Conservation (phyloP, 1,140 invertebrate species). For the Episyrphus balteatus region DNA sequence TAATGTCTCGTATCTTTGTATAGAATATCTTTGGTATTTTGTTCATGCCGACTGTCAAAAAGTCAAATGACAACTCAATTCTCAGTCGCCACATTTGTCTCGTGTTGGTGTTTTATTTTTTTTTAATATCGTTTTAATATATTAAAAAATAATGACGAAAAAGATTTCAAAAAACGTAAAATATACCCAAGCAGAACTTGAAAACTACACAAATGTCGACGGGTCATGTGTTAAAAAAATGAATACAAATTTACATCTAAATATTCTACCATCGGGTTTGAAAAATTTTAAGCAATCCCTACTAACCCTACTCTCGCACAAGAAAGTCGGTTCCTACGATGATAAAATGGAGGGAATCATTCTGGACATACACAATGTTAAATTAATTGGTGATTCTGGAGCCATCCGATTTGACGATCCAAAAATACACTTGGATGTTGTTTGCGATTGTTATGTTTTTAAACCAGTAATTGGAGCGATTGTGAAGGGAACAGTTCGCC, state of each 20-base stretch:
- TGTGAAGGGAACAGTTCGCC: constrained; percentile 35
- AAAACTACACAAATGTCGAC: constrained; percentile 33
- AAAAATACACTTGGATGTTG: constrained; percentile 42
- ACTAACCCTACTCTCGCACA: constrained; percentile 33
- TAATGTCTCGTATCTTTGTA: no score
- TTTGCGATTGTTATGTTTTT: constrained; percentile 49
- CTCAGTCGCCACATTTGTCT: no score
- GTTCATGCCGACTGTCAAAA: no score
- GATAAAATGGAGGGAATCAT: constrained; percentile 42
- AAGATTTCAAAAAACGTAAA: constrained; percentile 31
- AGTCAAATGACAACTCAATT: no score
- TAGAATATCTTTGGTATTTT: no score
- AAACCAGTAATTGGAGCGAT: constrained; percentile 38
- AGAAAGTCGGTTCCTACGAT: constrained; percentile 37
- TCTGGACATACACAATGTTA: constrained; percentile 46
- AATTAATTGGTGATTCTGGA: constrained; percentile 38
- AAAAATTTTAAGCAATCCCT: constrained; percentile 37
- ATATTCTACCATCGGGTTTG: constrained; percentile 43
- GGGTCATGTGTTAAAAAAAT: constrained; percentile 41
- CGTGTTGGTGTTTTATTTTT: no score
- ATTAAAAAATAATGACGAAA: constrained; percentile 19
- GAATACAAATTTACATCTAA: constrained; percentile 38
- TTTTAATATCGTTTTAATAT: no score
- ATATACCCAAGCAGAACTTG: constrained; percentile 24
- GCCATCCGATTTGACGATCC: constrained; percentile 38